These are phyloP conservation scores for Battus philenor DNA, from an alignment of 1,140 invertebrate genomes.

Conservation along the genomic window DNA sequence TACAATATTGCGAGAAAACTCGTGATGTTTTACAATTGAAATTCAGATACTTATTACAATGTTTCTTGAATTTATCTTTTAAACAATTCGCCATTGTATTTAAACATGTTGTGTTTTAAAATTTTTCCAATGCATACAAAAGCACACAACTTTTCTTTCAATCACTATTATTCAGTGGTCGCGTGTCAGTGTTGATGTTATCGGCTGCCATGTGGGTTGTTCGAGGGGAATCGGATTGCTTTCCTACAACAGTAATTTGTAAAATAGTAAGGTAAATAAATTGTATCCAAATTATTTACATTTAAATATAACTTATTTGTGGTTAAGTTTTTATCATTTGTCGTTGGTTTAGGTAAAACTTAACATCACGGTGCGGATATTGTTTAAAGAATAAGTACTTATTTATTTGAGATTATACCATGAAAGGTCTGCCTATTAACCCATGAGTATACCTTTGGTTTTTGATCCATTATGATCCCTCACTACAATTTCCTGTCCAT, in stretches of 20 bases:
- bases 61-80: background rate
- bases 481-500: constrained; percentile 87
- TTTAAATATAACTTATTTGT: too few relatives aligned
- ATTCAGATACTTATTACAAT: constrained; percentile 9
- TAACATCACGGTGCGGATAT: too few relatives aligned
- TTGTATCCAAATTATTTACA: too few relatives aligned
- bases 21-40: constrained; percentile 10
- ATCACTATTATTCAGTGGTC: constrained; percentile 31
- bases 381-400: too few relatives aligned
- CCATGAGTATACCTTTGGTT: constrained; percentile 79
- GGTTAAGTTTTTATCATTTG: too few relatives aligned
- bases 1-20: constrained; percentile 11
- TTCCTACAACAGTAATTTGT: constrained; percentile 35
- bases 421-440: too few relatives aligned
- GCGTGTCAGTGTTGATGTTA: constrained; percentile 46
- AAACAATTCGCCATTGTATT: constrained; percentile 5
- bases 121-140: constrained; percentile 16
- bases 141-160: constrained; percentile 28
- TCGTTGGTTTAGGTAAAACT: too few relatives aligned
- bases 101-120: constrained; percentile 15
- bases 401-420: too few relatives aligned
- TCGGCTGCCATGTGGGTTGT: constrained; percentile 27
- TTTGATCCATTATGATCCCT: constrained; percentile 81
- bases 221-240: constrained; percentile 28
- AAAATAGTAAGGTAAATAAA: constrained; percentile 25